These are phyloP conservation scores for Alectoris magna DNA, from an alignment of 2,797 vertebrate species.

Conservation along the genomic window DNA sequence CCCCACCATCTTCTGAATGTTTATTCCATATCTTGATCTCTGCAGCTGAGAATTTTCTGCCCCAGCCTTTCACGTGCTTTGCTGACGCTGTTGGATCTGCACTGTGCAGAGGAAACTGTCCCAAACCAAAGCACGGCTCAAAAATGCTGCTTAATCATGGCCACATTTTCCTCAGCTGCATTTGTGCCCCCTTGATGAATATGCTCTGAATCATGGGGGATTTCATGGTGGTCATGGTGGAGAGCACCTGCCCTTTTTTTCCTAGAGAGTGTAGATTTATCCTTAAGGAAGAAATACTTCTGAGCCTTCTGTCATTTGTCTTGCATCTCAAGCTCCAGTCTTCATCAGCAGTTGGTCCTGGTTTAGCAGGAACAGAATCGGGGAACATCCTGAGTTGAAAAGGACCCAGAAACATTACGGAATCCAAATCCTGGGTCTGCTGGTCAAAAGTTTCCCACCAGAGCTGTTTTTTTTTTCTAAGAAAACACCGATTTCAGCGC, in stretches of 20 bases:
- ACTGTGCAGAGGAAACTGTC: not conserved
- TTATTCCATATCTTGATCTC: not conserved
- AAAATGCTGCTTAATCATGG: not conserved
- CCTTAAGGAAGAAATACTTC: not conserved
- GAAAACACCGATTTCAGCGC: not conserved
- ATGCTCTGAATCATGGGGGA: not conserved
- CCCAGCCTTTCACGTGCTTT: not conserved
- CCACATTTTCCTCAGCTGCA: fast-evolving
- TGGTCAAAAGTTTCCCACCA: not conserved
- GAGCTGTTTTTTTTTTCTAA: not conserved
- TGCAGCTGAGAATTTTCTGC: not conserved
- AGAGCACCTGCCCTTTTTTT: not conserved
- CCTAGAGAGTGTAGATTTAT: not conserved
- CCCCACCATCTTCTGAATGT: not conserved
- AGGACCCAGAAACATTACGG: not conserved
- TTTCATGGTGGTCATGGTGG: not conserved
- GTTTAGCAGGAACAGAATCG: not conserved
- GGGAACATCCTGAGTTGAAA: not conserved
- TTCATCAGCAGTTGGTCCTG: not conserved
- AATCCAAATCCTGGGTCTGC: not conserved
- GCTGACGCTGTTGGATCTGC: not conserved
- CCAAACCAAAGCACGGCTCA: not conserved
- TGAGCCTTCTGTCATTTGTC: not conserved
- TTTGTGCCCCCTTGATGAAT: not conserved
- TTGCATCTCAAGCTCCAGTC: not conserved